A percentile compares a stretch with the other conserved stretches of the same genome.
phyloP scores from a whole-genome alignment of 2,113 vertebrate genomes.

The Aspidoscelis tigris region DNA sequence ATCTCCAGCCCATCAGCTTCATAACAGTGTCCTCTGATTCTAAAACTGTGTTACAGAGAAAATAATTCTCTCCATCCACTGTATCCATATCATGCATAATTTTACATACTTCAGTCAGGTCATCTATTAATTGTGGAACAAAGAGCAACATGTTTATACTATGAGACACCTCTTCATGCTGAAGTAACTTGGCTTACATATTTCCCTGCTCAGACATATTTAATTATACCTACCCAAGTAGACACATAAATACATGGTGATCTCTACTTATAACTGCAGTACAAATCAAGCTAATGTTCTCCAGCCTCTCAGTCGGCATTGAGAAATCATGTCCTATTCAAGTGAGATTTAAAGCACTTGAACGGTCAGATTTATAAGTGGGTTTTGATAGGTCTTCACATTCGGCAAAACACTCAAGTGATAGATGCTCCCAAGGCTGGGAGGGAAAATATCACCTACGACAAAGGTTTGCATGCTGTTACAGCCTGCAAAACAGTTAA shows the following conservation, averaged over 20 bases:
- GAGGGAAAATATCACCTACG: neutral
- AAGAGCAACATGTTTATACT: neutral
- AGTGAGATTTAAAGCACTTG: neutral
- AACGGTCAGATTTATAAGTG: conserved; percentile 2
- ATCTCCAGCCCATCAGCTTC: too few relatives aligned
- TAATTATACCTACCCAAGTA: neutral
- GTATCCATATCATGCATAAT: too few relatives aligned
- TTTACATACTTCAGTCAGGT: too few relatives aligned
- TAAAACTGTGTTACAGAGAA: too few relatives aligned
- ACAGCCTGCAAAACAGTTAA: neutral
- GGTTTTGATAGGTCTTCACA: neutral
- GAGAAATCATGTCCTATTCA: conserved; percentile 21
- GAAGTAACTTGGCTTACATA: neutral
- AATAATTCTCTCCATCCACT: too few relatives aligned
- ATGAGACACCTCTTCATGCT: neutral
- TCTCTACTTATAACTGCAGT: neutral
- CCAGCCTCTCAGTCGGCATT: neutral
- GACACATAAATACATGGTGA: neutral
- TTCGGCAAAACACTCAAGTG: neutral
- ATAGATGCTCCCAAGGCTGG: neutral
- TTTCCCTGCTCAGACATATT: neutral
- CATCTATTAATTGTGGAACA: neutral
- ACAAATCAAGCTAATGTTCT: neutral
- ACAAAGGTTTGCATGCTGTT: neutral
- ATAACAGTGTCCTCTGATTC: too few relatives aligned